Evolutionary conservation across 2,113 vertebrate genomes (phyloP), one percentile per base, ranked within the genome.

Genomic region (Grammomys dolichurus): DNA sequence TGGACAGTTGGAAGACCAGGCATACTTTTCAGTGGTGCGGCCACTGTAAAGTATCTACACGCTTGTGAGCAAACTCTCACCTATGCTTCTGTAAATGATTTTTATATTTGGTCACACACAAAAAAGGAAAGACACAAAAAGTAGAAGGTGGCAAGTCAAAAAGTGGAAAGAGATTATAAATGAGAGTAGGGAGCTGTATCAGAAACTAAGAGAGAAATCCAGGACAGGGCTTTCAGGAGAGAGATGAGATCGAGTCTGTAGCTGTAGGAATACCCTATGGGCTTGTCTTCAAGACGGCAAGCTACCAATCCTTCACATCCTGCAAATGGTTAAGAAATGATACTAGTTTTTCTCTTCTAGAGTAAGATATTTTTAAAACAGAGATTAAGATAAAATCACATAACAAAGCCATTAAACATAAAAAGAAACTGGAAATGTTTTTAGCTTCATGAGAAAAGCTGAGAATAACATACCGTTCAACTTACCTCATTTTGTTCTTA

Each of bases 341-440:
- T 73, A 97, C 95, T 69, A 95, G 87, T 87, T 97, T 91, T 87
- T 94, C 67, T 86, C 92, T 93, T 81, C 67, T 87, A 96, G 76
- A 87, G 8, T 94, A 2, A 85, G 58, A 88, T 48, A 17, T 91
- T 67, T 87, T 46, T 40, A 96, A 94, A 95, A 86, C 69, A 88
- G 12, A 76, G 12, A 93, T 88, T 40, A 91, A 69, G 95, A 92
- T 70, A 46, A 81, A 95, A 92, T 13, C 91, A 77, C 58, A 80
- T 31, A 94, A 28, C 56, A 94, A 76, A 76, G 77, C 72, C 80
- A 96, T 4, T 77, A 97, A 92, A 90, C 3, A 72, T 95, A 96
- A 87, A 97, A 96, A n/a, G 82, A 87, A 84, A 48, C 26, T 94
- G 73, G 89, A 54, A 65, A n/a, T 67, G 12, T 31, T 93, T 95